phyloP scores from a whole-genome alignment of 2,888 invertebrate genomes.

The Tetropium fuscum region DNA sequence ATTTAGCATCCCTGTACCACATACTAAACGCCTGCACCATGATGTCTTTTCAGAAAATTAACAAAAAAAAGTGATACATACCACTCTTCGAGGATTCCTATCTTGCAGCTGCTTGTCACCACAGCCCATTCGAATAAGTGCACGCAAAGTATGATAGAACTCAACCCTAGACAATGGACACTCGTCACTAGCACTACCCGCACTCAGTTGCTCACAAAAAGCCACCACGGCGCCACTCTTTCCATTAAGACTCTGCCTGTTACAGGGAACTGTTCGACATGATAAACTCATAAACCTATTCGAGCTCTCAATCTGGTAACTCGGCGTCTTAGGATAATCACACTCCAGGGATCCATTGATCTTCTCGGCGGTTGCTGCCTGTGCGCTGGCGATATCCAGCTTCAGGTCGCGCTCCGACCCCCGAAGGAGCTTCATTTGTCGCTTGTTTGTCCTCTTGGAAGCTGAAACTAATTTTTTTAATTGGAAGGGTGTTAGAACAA shows the following conservation, averaged over 20 bases:
- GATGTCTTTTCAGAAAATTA: neutral
- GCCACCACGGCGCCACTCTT: slow-evolving; percentile 61
- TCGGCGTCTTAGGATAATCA: slow-evolving; percentile 54
- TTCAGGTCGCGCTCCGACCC: slow-evolving; percentile 78
- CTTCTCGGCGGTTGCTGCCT: slow-evolving; percentile 43
- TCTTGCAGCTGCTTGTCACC: slow-evolving; percentile 69
- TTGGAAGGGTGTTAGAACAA: too few relatives aligned
- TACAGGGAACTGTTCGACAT: slow-evolving; percentile 72
- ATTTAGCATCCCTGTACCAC: too few relatives aligned
- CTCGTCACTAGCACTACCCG: slow-evolving; percentile 40
- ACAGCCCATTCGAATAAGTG: slow-evolving; percentile 81
- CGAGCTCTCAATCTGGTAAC: slow-evolving; percentile 74
- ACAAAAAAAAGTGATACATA: slow-evolving; percentile 62
- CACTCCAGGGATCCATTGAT: slow-evolving; percentile 20
- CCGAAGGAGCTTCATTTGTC: slow-evolving; percentile 75
- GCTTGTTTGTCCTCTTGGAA: slow-evolving; percentile 68
- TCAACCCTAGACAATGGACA: slow-evolving; percentile 67
- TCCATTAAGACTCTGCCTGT: slow-evolving; percentile 52
- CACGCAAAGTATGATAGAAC: slow-evolving; percentile 81
- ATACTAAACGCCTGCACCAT: neutral
- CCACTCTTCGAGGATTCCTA: slow-evolving; percentile 67
- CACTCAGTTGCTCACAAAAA: slow-evolving; percentile 34
- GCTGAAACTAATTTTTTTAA: too few relatives aligned
- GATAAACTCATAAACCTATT: slow-evolving; percentile 81
- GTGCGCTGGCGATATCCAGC: slow-evolving; percentile 69